Evolutionary conservation across 2,113 vertebrate genomes (phyloP), one percentile per base, ranked within the genome.

Genomic region (Chaetura pelagica): DNA sequence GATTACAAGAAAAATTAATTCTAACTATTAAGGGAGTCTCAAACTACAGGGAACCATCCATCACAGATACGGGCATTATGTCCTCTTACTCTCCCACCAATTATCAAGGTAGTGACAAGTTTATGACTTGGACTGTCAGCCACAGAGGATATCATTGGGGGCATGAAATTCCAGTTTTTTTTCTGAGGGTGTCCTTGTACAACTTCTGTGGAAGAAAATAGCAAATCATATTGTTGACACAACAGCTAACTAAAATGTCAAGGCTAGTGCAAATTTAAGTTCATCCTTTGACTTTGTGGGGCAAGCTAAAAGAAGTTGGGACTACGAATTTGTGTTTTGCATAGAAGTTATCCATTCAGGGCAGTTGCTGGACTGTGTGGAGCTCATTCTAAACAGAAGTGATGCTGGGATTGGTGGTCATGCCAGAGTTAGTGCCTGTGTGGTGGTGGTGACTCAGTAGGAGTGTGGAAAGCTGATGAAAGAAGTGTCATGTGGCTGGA

Each of bases 101-200:
- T 96, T 96, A 76, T 54, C 24, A 42, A 67, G 63, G 22, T 73
- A 11, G 87, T 87, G 95, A 93, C 94, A 96, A 80, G 54, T 96
- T 95, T 95, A 96, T 90, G 71, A 7, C 84, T 96, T 85, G 78
- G 59, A 55, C 91, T 91, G 62, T 75, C 69, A 92, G 26, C 85
- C 48, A 62, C 64, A 22, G 68, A 66, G 49, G 40, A 34, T 87
- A 67, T 93, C 58, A 52, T 14, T 1, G 3, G 46, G 54, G 46
- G 22, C 35, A 46, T 79, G 81, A 59, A 76, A 76, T 91, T 84
- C 49, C 67, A 73, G 14, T 22, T 42, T 68, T 72, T 67, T 69
- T 89, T 51, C 51, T 61, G 58, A 76, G 62, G 59, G 26, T 87
- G 29, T 58, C 42, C n/a, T 87, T 58, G 32, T 13, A 1, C 42